These are phyloP conservation scores for Chironex yamaguchii DNA, from an alignment of 30 jellyfish, hydroid and myxozoan genomes.

Conservation along the genomic window DNA sequence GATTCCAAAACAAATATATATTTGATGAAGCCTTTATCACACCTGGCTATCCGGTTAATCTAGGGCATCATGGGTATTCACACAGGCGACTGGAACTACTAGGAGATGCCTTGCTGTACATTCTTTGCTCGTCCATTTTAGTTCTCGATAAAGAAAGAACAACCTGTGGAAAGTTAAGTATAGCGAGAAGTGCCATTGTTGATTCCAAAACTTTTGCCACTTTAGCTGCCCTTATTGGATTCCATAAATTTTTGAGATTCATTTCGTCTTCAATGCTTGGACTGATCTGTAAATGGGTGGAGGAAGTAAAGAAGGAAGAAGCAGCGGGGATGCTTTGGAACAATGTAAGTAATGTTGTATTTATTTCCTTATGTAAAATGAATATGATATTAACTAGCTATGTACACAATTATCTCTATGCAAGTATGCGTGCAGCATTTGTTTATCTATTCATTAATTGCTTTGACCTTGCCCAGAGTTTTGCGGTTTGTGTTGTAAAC, in stretches of 20 bases:
- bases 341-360: background rate
- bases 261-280: slow-evolving; percentile 4
- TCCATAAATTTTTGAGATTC: slow-evolving; percentile 32
- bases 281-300: background rate
- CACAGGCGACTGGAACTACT: slow-evolving; percentile 63
- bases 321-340: slow-evolving; percentile 54
- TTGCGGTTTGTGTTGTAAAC: too few species aligned
- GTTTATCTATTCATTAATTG: too few species aligned
- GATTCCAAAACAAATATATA: too few species aligned
- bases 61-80: background rate
- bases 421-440: too few species aligned
- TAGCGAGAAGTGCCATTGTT: slow-evolving; percentile 26
- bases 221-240: slow-evolving; percentile 27
- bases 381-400: too few species aligned
- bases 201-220: slow-evolving; percentile 56
- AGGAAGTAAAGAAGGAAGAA: background rate
- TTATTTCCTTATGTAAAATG: background rate
- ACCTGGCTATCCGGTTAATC: background rate
- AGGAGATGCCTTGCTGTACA: slow-evolving; percentile 60
- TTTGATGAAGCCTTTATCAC: background rate
- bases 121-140: slow-evolving; percentile 30
- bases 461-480: too few species aligned
- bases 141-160: slow-evolving; percentile 25
- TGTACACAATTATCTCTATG: too few species aligned
- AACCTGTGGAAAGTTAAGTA: slow-evolving; percentile 19